These are phyloP conservation scores for Hippolais icterina DNA, from an alignment of 2,113 vertebrate species.

Conservation along the genomic window DNA sequence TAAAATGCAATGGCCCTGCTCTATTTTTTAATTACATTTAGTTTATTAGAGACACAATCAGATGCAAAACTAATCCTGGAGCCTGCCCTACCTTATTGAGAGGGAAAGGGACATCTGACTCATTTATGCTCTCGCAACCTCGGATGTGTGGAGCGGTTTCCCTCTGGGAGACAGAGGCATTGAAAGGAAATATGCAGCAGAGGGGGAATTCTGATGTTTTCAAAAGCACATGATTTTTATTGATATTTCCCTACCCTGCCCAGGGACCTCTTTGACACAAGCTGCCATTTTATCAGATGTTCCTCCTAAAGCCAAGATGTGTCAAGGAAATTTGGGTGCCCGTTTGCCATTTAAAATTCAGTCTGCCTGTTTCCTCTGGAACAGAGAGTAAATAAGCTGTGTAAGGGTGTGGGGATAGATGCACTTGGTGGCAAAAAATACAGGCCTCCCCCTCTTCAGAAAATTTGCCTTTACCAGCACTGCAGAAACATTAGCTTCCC, in stretches of 20 bases:
- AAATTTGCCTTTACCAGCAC: background rate
- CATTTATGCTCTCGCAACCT: slow-evolving; percentile 14
- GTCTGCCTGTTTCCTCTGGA: background rate
- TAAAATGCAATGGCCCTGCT: slow-evolving; percentile 71
- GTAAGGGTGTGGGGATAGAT: background rate
- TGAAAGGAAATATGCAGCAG: background rate
- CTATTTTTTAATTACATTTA: slow-evolving; percentile 80
- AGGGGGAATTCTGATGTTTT: background rate
- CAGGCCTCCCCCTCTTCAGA: background rate
- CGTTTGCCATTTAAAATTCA: background rate
- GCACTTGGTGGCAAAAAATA: background rate
- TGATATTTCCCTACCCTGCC: background rate
- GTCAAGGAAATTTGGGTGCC: background rate
- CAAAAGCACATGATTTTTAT: background rate
- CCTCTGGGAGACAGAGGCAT: background rate
- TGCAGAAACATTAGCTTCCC: background rate
- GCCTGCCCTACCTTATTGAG: background rate
- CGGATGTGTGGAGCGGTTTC: background rate
- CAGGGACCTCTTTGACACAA: background rate
- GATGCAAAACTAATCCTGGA: slow-evolving; percentile 66
- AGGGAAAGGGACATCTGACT: background rate
- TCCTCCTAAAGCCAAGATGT: background rate
- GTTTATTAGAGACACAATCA: slow-evolving; percentile 73
- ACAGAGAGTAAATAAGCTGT: background rate
- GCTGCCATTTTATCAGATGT: background rate